Base-by-base conservation (phyloP, 2,888 invertebrate genomes). In the Rhingia rostrata region DNA sequence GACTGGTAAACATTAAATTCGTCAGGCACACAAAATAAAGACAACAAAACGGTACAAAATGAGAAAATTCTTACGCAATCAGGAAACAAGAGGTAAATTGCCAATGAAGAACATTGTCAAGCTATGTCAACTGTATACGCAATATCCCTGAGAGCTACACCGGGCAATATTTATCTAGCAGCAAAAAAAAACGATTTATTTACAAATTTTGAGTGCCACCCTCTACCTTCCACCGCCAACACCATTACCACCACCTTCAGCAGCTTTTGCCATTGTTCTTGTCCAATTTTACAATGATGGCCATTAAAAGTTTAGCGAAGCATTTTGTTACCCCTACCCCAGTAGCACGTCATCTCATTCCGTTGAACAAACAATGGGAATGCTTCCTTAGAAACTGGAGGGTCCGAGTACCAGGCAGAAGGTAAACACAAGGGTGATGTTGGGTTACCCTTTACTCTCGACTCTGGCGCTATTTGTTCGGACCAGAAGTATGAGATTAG, bases 241-340 rank as follows among this genome's bases (percentile, higher is more conserved):
- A 37, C 33, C 47, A 9, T 4, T 35, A 6, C 6, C 12, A 9
- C 35, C 47, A 22, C 22, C 12, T n/a, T 9, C 4, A 41, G 9
- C 66, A 14, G 30, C 37, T 35, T 32, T 33, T 22, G 37, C 12
- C 69, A 49, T 60, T 60, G 70, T 60, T 72, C 60, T 41, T 72
- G 70, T 60, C 41, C 70, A 72, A 60, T 72, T 70, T 60, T 43
- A 49, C 22, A 72, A 61, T 51, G 51, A 72, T 51, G 70, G 70
- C 60, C 70, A 39, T 33, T 72, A 60, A 61, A 60, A 51, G 70
- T 72, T 72, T 61, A 53, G 70, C 33, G 60, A 60, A 51, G 60
- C 70, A 60, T 51, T 51, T 32, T 5, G n/a, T 37, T 22, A 22
- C 22, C 22, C 22, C 22, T 22, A 22, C 22, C 22, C 22, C 22